Conservation (phyloP, 1,140 invertebrate species). For the Brachystomella parvula region DNA sequence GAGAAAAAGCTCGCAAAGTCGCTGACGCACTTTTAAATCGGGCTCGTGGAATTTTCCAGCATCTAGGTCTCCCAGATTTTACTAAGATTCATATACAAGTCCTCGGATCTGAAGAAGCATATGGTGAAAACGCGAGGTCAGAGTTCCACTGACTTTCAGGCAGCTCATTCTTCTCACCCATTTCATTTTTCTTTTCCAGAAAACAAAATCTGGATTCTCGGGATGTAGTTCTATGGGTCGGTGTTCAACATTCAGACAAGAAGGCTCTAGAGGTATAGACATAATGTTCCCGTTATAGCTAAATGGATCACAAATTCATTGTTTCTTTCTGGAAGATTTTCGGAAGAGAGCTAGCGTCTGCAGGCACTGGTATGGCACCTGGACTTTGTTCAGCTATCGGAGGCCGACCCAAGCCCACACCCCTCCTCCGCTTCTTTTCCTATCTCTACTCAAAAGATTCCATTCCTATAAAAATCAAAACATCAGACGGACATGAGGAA, state of each 20-base stretch:
- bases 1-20: slow-evolving; percentile 47
- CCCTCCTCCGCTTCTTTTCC: slow-evolving; percentile 47
- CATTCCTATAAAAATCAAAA: slow-evolving; percentile 40
- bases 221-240: slow-evolving; percentile 48
- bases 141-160: slow-evolving; percentile 6
- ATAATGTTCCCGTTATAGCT: not conserved
- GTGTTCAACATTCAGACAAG: slow-evolving; percentile 47
- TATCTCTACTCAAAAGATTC: slow-evolving; percentile 46
- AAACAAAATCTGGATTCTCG: slow-evolving; percentile 37
- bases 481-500: slow-evolving; percentile 29
- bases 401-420: slow-evolving; percentile 48
- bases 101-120: slow-evolving; percentile 47
- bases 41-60: slow-evolving; percentile 44
- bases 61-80: slow-evolving; percentile 44
- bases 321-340: slow-evolving; percentile 40
- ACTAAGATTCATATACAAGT: slow-evolving; percentile 45
- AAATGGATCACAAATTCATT: not conserved
- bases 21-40: slow-evolving; percentile 47
- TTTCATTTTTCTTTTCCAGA: slow-evolving; percentile 15
- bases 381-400: slow-evolving; percentile 47
- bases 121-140: slow-evolving; percentile 43
- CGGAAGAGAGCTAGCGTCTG: slow-evolving; percentile 48
- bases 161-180: not conserved
- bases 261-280: slow-evolving; percentile 44
- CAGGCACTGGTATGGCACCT: slow-evolving; percentile 53